These are phyloP conservation scores for Nymphalis c-album DNA, from an alignment of 2,888 invertebrate genomes.

Conservation along the genomic window DNA sequence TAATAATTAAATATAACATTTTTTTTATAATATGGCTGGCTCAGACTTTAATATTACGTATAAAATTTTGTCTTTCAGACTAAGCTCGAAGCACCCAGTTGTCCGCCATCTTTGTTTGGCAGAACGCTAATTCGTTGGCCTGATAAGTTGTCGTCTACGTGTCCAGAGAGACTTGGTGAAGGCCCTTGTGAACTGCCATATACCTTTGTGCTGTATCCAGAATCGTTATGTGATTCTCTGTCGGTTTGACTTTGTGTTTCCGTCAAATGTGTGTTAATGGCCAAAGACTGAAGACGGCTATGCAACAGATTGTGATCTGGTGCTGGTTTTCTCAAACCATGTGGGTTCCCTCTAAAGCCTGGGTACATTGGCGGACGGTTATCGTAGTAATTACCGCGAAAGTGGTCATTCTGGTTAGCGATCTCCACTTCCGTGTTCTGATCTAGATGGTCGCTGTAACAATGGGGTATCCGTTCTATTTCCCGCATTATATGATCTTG, in stretches of 20 bases:
- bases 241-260: constrained; percentile 79
- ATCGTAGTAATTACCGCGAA: constrained; percentile 69
- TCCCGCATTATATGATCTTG: constrained; percentile 77
- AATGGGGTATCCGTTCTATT: constrained; percentile 76
- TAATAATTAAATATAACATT: neutral
- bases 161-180: constrained; percentile 87
- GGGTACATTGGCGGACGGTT: constrained; percentile 64
- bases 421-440: constrained; percentile 77
- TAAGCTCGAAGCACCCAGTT: constrained; percentile 84
- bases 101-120: constrained; percentile 58
- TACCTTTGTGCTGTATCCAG: constrained; percentile 91
- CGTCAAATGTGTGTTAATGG: constrained; percentile 75
- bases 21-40: neutral
- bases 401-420: constrained; percentile 70
- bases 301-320: constrained; percentile 72
- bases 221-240: constrained; percentile 89
- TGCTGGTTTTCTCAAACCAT: constrained; percentile 60
- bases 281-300: constrained; percentile 72
- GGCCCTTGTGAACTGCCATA: constrained; percentile 90
- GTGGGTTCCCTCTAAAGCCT: constrained; percentile 48
- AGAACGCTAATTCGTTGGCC: constrained; percentile 64
- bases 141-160: constrained; percentile 72
- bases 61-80: constrained; percentile 64
- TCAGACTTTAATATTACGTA: neutral
- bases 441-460: constrained; percentile 73